Evolutionary conservation across 2,888 invertebrate genomes (phyloP).

Genomic region (Chironomus riparius): DNA sequence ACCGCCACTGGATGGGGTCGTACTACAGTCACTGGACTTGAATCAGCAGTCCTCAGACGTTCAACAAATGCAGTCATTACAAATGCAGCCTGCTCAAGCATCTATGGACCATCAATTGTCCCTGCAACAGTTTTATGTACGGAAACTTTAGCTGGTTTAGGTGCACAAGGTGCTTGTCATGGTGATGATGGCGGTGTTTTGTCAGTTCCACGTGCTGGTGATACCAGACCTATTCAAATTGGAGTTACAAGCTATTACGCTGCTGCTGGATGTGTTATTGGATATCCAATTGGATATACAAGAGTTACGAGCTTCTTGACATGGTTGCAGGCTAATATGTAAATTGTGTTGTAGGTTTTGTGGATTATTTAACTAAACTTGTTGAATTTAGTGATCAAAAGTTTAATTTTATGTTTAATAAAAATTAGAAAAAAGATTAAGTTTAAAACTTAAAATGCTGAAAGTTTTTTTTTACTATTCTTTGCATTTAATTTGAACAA

Average conservation of each 20-base stretch:
- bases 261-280: constrained; percentile 35
- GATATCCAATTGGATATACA: constrained; percentile 39
- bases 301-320: constrained; percentile 36
- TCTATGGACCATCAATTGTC: constrained; percentile 32
- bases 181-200: constrained; percentile 37
- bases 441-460: no score
- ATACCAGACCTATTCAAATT: constrained; percentile 33
- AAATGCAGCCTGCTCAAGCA: constrained; percentile 34
- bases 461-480: no score
- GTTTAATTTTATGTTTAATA: no score
- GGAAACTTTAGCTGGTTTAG: constrained; percentile 32
- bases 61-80: constrained; percentile 36
- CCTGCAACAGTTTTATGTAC: constrained; percentile 36
- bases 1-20: constrained; percentile 5
- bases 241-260: constrained; percentile 38
- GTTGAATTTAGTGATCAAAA: no score
- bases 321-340: not conserved
- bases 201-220: constrained; percentile 14
- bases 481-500: no score
- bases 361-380: no score
- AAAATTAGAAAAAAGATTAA: no score
- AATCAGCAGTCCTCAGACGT: constrained; percentile 30
- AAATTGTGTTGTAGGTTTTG: no score
- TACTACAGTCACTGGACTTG: not conserved
- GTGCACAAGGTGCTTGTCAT: constrained; percentile 34